Conservation (phyloP, 2,113 vertebrate species). For the Limnothrissa miodon region DNA sequence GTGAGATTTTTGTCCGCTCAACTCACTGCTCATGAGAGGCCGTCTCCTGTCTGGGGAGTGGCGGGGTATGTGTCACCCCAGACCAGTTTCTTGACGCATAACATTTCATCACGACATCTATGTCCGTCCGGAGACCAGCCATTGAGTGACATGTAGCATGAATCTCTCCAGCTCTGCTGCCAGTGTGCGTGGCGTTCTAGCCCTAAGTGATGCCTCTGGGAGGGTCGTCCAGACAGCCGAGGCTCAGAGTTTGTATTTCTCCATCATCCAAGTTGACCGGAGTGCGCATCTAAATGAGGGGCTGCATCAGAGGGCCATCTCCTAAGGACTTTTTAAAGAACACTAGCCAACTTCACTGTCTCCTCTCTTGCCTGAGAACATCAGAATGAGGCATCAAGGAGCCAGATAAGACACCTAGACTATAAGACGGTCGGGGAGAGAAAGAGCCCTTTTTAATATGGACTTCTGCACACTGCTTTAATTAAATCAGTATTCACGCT, state of each 20-base stretch:
- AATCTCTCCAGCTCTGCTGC: not conserved
- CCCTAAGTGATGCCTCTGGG: not conserved
- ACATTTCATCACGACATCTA: not conserved
- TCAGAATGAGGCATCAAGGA: not conserved
- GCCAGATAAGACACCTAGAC: conserved; percentile 1
- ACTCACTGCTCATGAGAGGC: not conserved
- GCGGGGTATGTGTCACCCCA: not conserved
- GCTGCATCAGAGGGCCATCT: not conserved
- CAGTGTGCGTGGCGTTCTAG: not conserved
- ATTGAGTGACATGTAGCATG: not conserved
- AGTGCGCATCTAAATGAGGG: not conserved
- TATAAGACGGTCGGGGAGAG: not conserved
- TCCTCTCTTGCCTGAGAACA: not conserved
- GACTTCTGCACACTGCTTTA: not conserved
- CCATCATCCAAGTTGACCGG: not conserved
- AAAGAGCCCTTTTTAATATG: not conserved
- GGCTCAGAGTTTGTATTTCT: not conserved
- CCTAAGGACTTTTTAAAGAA: not conserved
- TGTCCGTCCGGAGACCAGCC: not conserved
- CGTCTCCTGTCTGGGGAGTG: not conserved
- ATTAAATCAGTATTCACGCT: not conserved
- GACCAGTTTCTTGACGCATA: not conserved
- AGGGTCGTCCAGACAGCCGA: not conserved
- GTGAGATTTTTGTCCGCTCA: not conserved
- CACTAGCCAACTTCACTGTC: not conserved